A percentile compares a stretch with the other conserved stretches of the same genome.
These are phyloP conservation scores for Corythucha ciliata DNA, from an alignment of 2,888 invertebrate species.

Conservation along the genomic window DNA sequence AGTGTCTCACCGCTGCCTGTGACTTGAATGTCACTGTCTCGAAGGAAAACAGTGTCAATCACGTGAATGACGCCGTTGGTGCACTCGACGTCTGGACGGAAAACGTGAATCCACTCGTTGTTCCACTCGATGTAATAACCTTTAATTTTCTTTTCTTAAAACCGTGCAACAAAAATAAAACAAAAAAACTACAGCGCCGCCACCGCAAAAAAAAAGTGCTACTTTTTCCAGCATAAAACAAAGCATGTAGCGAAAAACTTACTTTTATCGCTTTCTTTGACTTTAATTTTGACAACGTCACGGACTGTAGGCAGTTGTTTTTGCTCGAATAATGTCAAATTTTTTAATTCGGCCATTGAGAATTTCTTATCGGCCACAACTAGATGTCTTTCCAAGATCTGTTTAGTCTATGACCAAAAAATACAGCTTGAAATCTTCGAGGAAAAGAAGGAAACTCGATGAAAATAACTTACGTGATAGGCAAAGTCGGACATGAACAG, in stretches of 20 bases:
- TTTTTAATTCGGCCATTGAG: slow-evolving; percentile 67
- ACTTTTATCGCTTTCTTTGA: slow-evolving; percentile 69
- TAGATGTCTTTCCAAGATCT: slow-evolving; percentile 80
- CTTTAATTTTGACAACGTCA: slow-evolving; percentile 60
- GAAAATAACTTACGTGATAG: slow-evolving; percentile 68
- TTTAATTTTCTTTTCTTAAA: slow-evolving; percentile 40
- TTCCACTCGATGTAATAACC: slow-evolving; percentile 81
- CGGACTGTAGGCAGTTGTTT: slow-evolving; percentile 58
- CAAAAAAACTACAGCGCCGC: not conserved
- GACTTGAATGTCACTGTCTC: slow-evolving; percentile 72
- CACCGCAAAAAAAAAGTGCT: not conserved
- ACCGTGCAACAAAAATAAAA: not conserved
- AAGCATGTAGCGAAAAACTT: slow-evolving; percentile 41
- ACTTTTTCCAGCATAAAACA: not conserved
- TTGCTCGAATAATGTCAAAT: slow-evolving; percentile 55
- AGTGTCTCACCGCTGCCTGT: slow-evolving; percentile 33
- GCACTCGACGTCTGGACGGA: slow-evolving; percentile 86
- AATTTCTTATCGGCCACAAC: slow-evolving; percentile 65
- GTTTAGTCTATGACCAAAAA: slow-evolving; percentile 54
- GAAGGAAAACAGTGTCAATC: slow-evolving; percentile 76
- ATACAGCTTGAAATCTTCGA: not conserved
- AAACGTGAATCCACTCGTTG: slow-evolving; percentile 70
- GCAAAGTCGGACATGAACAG: slow-evolving; percentile 70
- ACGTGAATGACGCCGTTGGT: slow-evolving; percentile 94
- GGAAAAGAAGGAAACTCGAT: too few relatives aligned